Base-by-base conservation (phyloP, 2,888 invertebrate species). In the Biston betularia region DNA sequence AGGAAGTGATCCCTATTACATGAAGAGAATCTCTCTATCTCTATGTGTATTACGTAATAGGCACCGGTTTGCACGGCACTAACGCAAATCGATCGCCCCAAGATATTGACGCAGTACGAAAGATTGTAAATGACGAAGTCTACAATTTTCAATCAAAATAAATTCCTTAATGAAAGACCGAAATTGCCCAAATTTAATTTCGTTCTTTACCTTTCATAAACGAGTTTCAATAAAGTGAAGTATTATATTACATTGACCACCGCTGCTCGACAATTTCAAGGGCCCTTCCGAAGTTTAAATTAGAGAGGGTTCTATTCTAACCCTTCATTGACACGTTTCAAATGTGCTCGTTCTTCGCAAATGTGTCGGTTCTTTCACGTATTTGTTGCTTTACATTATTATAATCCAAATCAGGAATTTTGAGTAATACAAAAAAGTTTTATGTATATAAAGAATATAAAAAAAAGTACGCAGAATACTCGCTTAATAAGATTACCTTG, bases 191-290 rank as follows among this genome's bases (percentile, higher is more conserved):
- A 60, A 56, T 45, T 57, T n/a, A 33, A 10, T 54, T 34, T 44
- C 14, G 15, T 40, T 33, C 8, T 63, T 34, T 24, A 54, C 59
- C 38, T 34, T 53, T 66, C 35, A 42, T 61, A 69, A 65, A 72
- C 57, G 56, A 57, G 58, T 72, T 69, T 34, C 58, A 49, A 71
- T 75, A 80, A 63, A 71, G 60, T 67, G 60, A 63, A 73, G 85
- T 88, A 84, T 89, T 83, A 81, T 79, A 81, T 90, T 88, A 84
- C 87, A 79, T 78, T 90, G 91, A 90, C 90, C 89, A 90, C 90
- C 89, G 84, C 78, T 76, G 71, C 73, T 79, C 74, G 73, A 77
- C 79, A 79, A 73, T 79, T 81, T 82, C 74, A 75, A 87, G 87
- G 83, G 84, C 79, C 77, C 78, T 77, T 78, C 78, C 64, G 75